These are phyloP conservation scores for Agonopterix subpropinquella DNA, from an alignment of 2,888 invertebrate species.

Conservation along the genomic window DNA sequence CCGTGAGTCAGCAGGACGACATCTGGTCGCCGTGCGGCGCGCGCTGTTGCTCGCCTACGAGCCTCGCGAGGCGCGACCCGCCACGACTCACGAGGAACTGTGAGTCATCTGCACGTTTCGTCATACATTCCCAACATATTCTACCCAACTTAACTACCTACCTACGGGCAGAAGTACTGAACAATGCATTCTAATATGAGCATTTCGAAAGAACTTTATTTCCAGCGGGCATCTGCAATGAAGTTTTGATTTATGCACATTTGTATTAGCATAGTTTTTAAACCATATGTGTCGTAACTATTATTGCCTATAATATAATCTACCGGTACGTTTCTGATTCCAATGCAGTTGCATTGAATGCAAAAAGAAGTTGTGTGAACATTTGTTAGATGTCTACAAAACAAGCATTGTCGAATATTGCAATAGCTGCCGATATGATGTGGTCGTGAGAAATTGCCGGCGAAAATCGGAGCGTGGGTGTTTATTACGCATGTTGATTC, in stretches of 20 bases:
- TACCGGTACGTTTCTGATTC: constrained; percentile 27
- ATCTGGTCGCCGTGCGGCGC: constrained; percentile 42
- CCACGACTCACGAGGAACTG: constrained; percentile 37
- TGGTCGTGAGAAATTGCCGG: constrained; percentile 57
- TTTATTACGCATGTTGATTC: constrained; percentile 51
- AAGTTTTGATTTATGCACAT: constrained; percentile 25
- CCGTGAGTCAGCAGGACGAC: constrained; percentile 58
- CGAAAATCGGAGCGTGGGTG: constrained; percentile 68
- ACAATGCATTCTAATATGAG: constrained; percentile 17
- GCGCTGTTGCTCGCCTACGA: constrained; percentile 32
- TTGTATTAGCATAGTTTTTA: constrained; percentile 24
- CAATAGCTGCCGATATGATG: constrained; percentile 46
- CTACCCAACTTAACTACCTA: constrained; percentile 21
- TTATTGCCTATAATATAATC: constrained; percentile 43
- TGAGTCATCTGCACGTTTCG: constrained; percentile 57
- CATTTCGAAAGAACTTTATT: constrained; percentile 21
- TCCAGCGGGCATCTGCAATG: constrained; percentile 18
- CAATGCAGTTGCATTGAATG: constrained; percentile 18
- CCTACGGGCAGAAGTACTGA: constrained; percentile 5
- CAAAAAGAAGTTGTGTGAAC: constrained; percentile 51
- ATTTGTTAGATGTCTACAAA: constrained; percentile 39
- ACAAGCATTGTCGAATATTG: constrained; percentile 42
- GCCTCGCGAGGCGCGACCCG: constrained; percentile 21
- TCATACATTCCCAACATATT: constrained; percentile 41
- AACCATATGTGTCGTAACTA: constrained; percentile 30